Percentiles rank a stretch among this genome's conserved stretches.
Evolutionary conservation across 2,888 invertebrate genomes (phyloP).

Genomic region (Rhogogaster chlorosoma): DNA sequence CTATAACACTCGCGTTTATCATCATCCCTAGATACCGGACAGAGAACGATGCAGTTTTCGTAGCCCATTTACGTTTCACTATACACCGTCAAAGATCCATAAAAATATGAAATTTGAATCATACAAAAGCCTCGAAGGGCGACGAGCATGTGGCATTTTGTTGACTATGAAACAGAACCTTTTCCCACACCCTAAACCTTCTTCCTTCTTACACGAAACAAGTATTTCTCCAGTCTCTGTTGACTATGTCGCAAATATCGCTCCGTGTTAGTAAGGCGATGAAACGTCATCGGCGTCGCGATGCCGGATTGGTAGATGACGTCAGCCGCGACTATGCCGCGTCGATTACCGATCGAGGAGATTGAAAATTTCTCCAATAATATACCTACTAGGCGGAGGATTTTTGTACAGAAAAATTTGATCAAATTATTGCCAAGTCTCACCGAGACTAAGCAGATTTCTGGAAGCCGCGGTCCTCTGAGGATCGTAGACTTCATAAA

Average conservation of each 20-base stretch:
- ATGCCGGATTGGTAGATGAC: slow-evolving; percentile 17
- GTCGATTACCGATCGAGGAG: slow-evolving; percentile 16
- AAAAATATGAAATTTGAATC: background rate
- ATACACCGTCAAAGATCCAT: background rate
- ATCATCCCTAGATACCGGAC: background rate
- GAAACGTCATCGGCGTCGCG: slow-evolving; percentile 38
- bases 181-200: background rate
- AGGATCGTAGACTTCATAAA: slow-evolving; percentile 42
- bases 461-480: slow-evolving; percentile 20
- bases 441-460: slow-evolving; percentile 38
- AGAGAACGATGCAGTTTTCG: background rate
- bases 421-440: background rate
- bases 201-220: background rate
- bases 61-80: background rate
- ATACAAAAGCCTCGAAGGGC: background rate
- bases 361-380: background rate
- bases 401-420: background rate
- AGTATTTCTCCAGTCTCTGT: too few species aligned
- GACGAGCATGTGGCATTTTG: background rate
- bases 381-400: too few species aligned
- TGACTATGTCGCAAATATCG: background rate
- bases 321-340: slow-evolving; percentile 33
- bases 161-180: background rate
- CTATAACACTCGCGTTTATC: background rate
- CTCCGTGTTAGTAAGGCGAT: background rate